These are phyloP conservation scores for Phyllostomus hastatus DNA, from an alignment of 2,113 vertebrate genomes.

Conservation along the genomic window DNA sequence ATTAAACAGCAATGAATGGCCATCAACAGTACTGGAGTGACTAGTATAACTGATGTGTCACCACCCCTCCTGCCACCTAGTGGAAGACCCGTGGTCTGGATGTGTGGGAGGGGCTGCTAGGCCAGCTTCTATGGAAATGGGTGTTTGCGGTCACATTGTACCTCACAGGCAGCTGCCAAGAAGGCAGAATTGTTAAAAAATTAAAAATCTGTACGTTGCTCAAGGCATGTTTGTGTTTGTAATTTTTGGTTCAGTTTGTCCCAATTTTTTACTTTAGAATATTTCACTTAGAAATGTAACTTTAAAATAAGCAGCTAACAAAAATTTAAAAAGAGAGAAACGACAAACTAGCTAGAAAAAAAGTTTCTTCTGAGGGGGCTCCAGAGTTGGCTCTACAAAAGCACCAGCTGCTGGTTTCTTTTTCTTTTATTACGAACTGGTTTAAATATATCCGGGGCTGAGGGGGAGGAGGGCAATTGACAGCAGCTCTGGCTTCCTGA, in stretches of 20 bases:
- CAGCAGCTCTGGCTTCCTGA: conserved; percentile 67
- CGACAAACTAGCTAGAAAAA: conserved; percentile 41
- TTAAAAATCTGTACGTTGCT: conserved; percentile 41
- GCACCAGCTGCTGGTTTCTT: conserved; percentile 75
- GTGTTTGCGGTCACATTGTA: neutral
- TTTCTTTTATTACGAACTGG: conserved; percentile 76
- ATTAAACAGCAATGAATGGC: neutral
- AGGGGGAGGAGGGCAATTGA: conserved; percentile 71
- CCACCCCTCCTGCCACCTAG: neutral
- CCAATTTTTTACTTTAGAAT: conserved; percentile 59
- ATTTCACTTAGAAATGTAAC: conserved; percentile 61
- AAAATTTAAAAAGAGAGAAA: neutral
- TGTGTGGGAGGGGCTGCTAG: neutral
- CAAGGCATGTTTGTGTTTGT: conserved; percentile 62
- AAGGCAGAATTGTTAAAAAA: conserved; percentile 2
- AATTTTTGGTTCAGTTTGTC: conserved; percentile 47
- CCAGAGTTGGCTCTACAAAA: conserved; percentile 65
- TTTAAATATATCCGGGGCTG: conserved; percentile 78
- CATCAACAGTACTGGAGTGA: neutral
- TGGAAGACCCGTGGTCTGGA: neutral
- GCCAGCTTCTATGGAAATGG: neutral
- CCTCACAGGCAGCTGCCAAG: conserved; percentile 34
- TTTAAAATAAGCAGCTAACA: conserved; percentile 71
- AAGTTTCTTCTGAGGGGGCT: conserved; percentile 67
- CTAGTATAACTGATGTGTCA: neutral